Evolutionary conservation across 2,888 invertebrate species (phyloP).

Genomic region (Acronicta aceris): DNA sequence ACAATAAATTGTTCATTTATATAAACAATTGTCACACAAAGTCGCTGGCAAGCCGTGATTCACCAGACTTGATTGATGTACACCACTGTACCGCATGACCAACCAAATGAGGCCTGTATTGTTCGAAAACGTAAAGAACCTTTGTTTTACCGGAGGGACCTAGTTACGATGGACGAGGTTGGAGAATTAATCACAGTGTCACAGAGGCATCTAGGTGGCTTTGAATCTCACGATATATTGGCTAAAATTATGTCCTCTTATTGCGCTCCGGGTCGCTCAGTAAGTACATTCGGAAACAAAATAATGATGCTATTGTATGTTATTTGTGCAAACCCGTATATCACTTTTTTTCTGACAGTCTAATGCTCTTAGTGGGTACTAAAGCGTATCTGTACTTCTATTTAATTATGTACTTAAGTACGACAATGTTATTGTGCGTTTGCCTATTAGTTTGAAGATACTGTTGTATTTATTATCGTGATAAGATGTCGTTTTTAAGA

Average conservation of each 20-base stretch:
- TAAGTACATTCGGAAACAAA: background rate
- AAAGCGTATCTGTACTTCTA: background rate
- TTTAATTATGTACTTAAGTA: background rate
- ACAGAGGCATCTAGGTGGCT: constrained; percentile 37
- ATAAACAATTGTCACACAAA: constrained; percentile 39
- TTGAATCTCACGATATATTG: constrained; percentile 43
- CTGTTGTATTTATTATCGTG: background rate
- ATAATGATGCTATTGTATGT: constrained; percentile 4
- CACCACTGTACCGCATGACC: constrained; percentile 17
- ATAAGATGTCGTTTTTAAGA: too few relatives aligned
- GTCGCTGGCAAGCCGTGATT: constrained; percentile 34
- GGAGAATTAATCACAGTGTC: constrained; percentile 46
- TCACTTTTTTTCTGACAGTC: background rate
- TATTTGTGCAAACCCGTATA: background rate
- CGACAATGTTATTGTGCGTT: background rate
- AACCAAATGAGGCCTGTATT: constrained; percentile 14
- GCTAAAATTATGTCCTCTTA: constrained; percentile 32
- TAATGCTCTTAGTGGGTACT: background rate
- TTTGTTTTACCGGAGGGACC: constrained; percentile 9
- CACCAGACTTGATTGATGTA: constrained; percentile 44
- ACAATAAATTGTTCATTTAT: constrained; percentile 50
- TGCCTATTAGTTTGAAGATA: background rate
- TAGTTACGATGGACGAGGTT: constrained; percentile 9
- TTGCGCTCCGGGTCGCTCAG: constrained; percentile 9
- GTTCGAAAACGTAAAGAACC: background rate